phyloP scores from a whole-genome alignment of 2,797 vertebrate genomes.

The Coluber constrictor region DNA sequence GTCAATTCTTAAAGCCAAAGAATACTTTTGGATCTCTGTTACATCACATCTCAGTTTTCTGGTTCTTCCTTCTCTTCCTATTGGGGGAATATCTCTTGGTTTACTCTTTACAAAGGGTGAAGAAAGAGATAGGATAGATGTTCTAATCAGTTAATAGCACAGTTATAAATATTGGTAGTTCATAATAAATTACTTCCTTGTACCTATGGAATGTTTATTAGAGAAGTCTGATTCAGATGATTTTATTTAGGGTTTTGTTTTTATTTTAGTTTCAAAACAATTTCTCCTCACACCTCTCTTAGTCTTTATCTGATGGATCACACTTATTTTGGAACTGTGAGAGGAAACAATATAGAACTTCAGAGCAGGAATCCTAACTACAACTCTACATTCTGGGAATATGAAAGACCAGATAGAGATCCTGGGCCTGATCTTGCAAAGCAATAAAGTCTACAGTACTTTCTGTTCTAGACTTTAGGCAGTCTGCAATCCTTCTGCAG shows the following conservation, averaged over 20 bases:
- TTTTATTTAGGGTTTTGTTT: not conserved
- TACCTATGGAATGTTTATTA: not conserved
- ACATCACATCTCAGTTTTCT: not conserved
- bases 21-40: not conserved
- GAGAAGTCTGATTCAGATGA: not conserved
- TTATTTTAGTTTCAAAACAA: not conserved
- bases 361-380: not conserved
- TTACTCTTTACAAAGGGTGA: not conserved
- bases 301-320: not conserved
- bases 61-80: not conserved
- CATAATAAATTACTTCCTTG: not conserved
- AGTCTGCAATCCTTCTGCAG: not conserved
- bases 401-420: not conserved
- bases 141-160: not conserved
- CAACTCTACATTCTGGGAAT: not conserved
- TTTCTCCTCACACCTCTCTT: not conserved
- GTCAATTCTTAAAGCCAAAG: not conserved
- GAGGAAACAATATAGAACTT: not conserved
- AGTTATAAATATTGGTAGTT: not conserved
- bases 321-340: not conserved
- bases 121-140: not conserved
- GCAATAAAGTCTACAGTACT: not conserved
- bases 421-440: not conserved
- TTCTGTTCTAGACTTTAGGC: not conserved
- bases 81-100: not conserved